Conservation (phyloP, 2,888 invertebrate species). For the Labia minor region DNA sequence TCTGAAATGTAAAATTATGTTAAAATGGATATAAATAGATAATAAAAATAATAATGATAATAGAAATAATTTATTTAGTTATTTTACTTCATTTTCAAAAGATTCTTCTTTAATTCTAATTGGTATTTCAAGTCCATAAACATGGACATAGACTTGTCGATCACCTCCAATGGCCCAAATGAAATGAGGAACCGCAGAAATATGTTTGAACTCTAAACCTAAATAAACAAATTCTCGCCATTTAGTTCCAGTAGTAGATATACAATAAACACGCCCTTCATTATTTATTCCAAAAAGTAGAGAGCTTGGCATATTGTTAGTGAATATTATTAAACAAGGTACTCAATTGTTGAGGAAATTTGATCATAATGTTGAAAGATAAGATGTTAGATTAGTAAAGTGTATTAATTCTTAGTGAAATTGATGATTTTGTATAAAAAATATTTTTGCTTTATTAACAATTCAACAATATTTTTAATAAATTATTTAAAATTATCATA, state of each 20-base stretch:
- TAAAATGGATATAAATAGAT: not conserved
- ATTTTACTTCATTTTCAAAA: conserved; percentile 72
- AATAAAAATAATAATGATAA: not conserved
- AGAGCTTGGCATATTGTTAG: conserved; percentile 52
- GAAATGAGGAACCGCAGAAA: conserved; percentile 73
- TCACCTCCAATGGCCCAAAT: conserved; percentile 91
- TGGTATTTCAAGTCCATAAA: conserved; percentile 79
- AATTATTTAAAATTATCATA: no score
- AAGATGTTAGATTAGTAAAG: not conserved
- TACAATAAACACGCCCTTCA: conserved; percentile 76
- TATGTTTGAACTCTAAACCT: conserved; percentile 78
- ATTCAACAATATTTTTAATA: no score
- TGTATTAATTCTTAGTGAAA: no score
- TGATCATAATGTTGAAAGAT: no score
- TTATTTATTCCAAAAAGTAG: conserved; percentile 74
- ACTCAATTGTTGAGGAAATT: no score
- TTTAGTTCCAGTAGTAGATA: conserved; percentile 67
- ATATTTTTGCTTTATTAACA: no score
- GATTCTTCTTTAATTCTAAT: conserved; percentile 82
- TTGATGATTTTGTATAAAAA: no score
- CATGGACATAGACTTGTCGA: conserved; percentile 83
- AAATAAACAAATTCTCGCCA: conserved; percentile 80
- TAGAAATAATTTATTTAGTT: not conserved
- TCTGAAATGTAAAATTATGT: conserved; percentile 36
- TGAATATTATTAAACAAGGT: no score